Percentiles rank a stretch among this genome's conserved stretches.
Conservation (phyloP, 1,140 invertebrate species). For the Micrasema longulum region DNA sequence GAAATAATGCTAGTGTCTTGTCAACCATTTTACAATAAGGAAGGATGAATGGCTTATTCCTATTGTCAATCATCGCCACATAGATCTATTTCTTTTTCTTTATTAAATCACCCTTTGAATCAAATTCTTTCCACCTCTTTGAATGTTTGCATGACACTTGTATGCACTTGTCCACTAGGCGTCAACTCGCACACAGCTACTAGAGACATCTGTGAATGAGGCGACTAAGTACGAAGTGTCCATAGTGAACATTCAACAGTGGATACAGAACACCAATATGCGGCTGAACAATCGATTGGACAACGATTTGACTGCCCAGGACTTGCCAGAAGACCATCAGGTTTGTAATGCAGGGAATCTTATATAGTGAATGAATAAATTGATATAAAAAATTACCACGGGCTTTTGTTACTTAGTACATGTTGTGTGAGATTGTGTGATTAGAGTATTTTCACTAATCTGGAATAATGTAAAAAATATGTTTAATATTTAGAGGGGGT, state of each 20-base stretch:
- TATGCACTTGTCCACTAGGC: slow-evolving; percentile 68
- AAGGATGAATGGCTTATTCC: too few relatives aligned
- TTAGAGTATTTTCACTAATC: too few relatives aligned
- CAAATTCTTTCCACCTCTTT: background rate
- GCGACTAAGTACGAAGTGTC: slow-evolving; percentile 84
- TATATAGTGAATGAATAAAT: too few relatives aligned
- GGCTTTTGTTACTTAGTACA: too few relatives aligned
- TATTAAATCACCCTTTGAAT: background rate
- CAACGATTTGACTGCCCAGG: slow-evolving; percentile 83
- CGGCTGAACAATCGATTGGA: slow-evolving; percentile 80
- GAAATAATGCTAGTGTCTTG: too few relatives aligned
- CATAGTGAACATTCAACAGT: slow-evolving; percentile 81
- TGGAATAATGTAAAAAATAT: too few relatives aligned
- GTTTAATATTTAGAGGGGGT: too few relatives aligned
- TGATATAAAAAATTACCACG: too few relatives aligned
- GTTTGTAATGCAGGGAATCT: too few relatives aligned
- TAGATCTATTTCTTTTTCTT: background rate
- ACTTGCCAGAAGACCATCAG: slow-evolving; percentile 85
- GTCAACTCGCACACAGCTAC: slow-evolving; percentile 74
- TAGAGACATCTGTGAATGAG: slow-evolving; percentile 82
- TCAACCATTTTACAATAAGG: too few relatives aligned
- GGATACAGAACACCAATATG: slow-evolving; percentile 78
- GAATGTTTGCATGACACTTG: slow-evolving; percentile 21
- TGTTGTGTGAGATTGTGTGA: too few relatives aligned
- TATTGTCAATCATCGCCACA: too few relatives aligned